A percentile compares a stretch with the other conserved stretches of the same genome.
These are phyloP conservation scores for Sebastiscus tertius DNA, from an alignment of 2,797 vertebrate species.

Conservation along the genomic window DNA sequence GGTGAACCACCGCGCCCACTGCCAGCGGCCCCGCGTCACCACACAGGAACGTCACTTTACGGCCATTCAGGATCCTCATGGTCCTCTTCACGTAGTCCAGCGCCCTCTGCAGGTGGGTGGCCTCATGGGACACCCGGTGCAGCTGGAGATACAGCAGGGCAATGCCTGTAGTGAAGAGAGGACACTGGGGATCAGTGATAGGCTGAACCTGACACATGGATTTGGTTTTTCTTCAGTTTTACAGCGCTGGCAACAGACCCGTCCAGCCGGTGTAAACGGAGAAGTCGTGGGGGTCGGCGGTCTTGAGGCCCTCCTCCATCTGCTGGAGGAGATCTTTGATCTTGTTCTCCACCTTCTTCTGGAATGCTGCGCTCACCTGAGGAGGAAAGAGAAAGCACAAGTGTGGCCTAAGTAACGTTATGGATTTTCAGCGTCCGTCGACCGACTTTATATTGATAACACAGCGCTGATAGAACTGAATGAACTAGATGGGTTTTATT, in stretches of 20 bases:
- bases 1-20: conserved; percentile 92
- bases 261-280: conserved; percentile 97
- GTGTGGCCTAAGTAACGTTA: too few relatives aligned
- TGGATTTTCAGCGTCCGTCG: too few relatives aligned
- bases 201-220: background rate
- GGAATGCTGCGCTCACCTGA: conserved; percentile 86
- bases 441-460: too few relatives aligned
- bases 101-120: conserved; percentile 88
- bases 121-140: conserved; percentile 84
- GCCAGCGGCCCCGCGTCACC: conserved; percentile 95
- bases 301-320: conserved; percentile 97
- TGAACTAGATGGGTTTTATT: too few relatives aligned
- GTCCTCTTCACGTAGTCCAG: conserved; percentile 93
- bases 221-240: background rate
- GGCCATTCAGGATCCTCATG: conserved; percentile 91
- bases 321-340: conserved; percentile 95
- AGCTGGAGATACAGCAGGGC: conserved; percentile 94
- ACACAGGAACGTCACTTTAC: conserved; percentile 94
- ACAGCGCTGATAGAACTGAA: too few relatives aligned
- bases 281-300: conserved; percentile 94
- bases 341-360: conserved; percentile 90
- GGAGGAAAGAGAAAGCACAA: background rate
- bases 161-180: conserved; percentile 81
- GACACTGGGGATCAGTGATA: background rate
- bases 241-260: conserved; percentile 77